These are phyloP conservation scores for Megaceryle torquata DNA, from an alignment of 2,113 vertebrate species.

Conservation along the genomic window DNA sequence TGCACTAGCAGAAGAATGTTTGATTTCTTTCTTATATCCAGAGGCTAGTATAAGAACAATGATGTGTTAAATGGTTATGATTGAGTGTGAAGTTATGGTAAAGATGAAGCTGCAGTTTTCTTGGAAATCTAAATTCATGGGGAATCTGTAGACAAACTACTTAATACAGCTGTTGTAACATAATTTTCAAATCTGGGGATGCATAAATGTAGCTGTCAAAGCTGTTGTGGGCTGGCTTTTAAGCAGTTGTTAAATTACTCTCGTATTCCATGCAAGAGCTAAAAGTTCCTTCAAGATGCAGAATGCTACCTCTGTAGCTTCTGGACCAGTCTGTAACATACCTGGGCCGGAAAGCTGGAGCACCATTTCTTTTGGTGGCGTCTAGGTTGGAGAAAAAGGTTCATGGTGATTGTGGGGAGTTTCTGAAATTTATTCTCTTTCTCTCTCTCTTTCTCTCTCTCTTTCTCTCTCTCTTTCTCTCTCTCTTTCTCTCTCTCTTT, in stretches of 20 bases:
- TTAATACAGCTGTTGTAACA: not conserved
- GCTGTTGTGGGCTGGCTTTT: not conserved
- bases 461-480: no score
- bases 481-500: no score
- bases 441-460: not conserved
- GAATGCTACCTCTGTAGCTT: not conserved
- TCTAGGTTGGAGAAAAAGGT: not conserved
- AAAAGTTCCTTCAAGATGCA: not conserved
- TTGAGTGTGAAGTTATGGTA: not conserved
- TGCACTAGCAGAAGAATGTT: not conserved
- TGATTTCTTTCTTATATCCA: not conserved
- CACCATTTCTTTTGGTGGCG: not conserved
- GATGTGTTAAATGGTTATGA: not conserved
- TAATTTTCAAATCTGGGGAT: not conserved
- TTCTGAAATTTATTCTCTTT: not conserved
- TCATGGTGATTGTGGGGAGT: not conserved
- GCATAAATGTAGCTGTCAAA: not conserved
- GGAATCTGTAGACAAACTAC: not conserved
- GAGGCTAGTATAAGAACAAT: not conserved
- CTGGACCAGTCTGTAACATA: not conserved
- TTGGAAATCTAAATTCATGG: slow-evolving; percentile 1
- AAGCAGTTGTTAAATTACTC: not conserved
- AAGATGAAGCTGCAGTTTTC: not conserved
- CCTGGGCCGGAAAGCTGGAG: not conserved
- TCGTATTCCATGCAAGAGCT: not conserved